Base-by-base conservation (phyloP, 2,888 invertebrate species). In the Rhingia campestris region DNA sequence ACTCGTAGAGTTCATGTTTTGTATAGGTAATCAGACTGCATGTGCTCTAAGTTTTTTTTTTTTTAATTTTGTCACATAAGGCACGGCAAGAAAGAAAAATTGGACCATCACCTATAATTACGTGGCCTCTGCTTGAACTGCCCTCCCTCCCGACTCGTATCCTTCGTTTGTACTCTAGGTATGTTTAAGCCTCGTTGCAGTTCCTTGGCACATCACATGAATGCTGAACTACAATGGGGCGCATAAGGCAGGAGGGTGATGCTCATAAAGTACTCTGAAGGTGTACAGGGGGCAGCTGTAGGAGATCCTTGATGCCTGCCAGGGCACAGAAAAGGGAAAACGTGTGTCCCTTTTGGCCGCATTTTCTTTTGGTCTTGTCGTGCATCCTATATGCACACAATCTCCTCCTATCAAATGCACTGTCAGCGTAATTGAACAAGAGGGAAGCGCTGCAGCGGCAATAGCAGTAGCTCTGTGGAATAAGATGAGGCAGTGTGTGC, bases 361-460 rank as follows among this genome's bases (percentile, higher is more conserved):
- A 69, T 72, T 64, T 73, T 67, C 56, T 77, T 79, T 79, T 72
- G 41, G 54, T 72, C 56, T 43, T 66, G 41, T 64, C 53, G 64
- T 69, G 67, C 64, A 79, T 79, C 49, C 49, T 69, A 64, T 72
- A 79, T 79, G 79, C 69, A 74, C 79, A 79, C 79, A 82, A 75
- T 84, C 51, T 80, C 70, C 49, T 70, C 66, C 77, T 74, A 75
- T 84, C 79, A 84, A 74, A 79, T 74, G 70, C 79, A 70, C 74
- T 84, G 74, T 75, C 80, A 80, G 75, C 80, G 80, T 80, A 84
- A 84, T 84, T 80, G 84, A 75, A 84, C 84, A 74, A 70, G 74
- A 79, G 64, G 59, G 43, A 80, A 70, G 74, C 41, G 22, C 22
- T 53, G 51, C 45, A 49, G 33, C n/a, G 49, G 12, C 35, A 53